A percentile compares a stretch with the other conserved stretches of the same genome.
These are phyloP conservation scores for Noctua comes DNA, from an alignment of 2,888 invertebrate species.

Conservation along the genomic window DNA sequence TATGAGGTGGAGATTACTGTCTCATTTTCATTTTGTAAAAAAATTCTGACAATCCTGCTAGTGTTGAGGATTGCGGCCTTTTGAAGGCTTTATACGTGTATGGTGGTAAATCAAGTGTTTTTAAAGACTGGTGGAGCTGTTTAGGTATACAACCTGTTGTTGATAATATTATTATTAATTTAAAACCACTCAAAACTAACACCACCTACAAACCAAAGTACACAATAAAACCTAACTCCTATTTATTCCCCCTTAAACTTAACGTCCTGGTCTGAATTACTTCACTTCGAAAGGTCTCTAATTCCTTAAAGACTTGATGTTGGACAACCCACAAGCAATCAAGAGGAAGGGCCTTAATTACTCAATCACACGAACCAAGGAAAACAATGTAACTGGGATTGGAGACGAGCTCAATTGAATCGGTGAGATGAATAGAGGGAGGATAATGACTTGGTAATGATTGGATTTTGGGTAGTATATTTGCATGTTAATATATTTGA, in stretches of 20 bases:
- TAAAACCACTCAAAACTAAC: constrained; percentile 20
- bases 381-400: constrained; percentile 74
- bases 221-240: constrained; percentile 43
- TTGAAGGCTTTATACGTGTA: too few relatives aligned
- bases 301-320: constrained; percentile 69
- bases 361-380: constrained; percentile 70
- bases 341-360: constrained; percentile 75
- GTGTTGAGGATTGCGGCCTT: too few relatives aligned
- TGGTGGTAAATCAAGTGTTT: too few relatives aligned
- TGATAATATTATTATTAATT: too few relatives aligned
- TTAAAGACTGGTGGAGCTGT: too few relatives aligned
- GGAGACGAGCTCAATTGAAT: constrained; percentile 53
- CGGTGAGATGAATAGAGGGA: constrained; percentile 37
- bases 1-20: too few relatives aligned
- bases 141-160: too few relatives aligned
- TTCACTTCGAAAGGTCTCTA: constrained; percentile 50
- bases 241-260: constrained; percentile 56
- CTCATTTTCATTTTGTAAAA: too few relatives aligned
- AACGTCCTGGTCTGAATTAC: constrained; percentile 47
- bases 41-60: too few relatives aligned
- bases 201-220: constrained; percentile 24
- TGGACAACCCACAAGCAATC: constrained; percentile 76
- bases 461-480: constrained; percentile 15
- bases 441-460: constrained; percentile 20
- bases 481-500: constrained; percentile 8